These are phyloP conservation scores for Aplocera efformata DNA, from an alignment of 2,888 invertebrate species.

Conservation along the genomic window DNA sequence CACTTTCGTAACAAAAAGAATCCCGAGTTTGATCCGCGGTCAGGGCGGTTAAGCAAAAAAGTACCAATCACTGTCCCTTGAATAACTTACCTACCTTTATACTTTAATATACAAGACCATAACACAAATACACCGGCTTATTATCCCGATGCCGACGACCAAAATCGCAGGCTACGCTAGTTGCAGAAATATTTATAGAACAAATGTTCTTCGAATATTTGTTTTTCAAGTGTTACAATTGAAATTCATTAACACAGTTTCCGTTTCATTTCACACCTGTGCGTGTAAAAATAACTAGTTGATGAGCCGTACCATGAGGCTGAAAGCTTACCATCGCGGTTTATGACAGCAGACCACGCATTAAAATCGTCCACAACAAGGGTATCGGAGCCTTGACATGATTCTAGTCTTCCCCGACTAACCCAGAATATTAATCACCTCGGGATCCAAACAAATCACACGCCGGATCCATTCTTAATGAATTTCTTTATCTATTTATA, in stretches of 20 bases:
- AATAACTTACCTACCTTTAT: too few species aligned
- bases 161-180: too few species aligned
- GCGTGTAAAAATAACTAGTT: constrained; percentile 22
- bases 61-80: too few species aligned
- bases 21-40: too few species aligned
- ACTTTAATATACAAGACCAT: too few species aligned
- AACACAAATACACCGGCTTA: too few species aligned
- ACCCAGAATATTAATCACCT: constrained; percentile 49
- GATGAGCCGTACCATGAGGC: constrained; percentile 16
- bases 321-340: constrained; percentile 8
- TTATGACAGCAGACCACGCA: constrained; percentile 27
- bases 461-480: constrained; percentile 40
- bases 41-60: too few species aligned
- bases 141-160: too few species aligned
- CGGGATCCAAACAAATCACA: constrained; percentile 43
- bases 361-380: constrained; percentile 42
- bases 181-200: too few species aligned
- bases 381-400: constrained; percentile 65
- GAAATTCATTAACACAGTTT: constrained; percentile 24
- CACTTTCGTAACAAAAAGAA: too few species aligned
- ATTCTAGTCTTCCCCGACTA: constrained; percentile 52
- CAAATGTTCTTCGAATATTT: too few species aligned
- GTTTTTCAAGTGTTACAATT: constrained; percentile 9
- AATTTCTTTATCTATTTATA: constrained; percentile 45
- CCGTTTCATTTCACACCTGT: constrained; percentile 30